phyloP scores from a whole-genome alignment of 2,113 vertebrate genomes.

The Coryphaenoides rupestris region DNA sequence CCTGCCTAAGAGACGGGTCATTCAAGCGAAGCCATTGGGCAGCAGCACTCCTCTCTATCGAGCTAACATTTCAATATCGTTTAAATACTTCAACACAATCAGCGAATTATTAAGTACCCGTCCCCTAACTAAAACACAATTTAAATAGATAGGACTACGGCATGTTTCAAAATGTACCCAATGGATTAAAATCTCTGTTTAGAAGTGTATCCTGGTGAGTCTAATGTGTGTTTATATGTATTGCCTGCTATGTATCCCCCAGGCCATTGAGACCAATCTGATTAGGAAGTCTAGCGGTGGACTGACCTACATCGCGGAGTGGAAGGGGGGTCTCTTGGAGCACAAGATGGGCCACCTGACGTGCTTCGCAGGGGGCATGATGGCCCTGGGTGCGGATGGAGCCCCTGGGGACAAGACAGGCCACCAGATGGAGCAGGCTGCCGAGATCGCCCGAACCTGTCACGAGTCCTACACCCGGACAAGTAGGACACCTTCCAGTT shows the following conservation, averaged over 20 bases:
- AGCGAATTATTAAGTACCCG: too few relatives aligned
- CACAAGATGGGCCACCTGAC: constrained; percentile 99
- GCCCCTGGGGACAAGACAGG: constrained; percentile 83
- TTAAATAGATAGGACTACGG: too few relatives aligned
- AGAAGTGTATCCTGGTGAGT: too few relatives aligned
- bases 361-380: constrained; percentile 97
- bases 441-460: constrained; percentile 94
- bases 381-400: constrained; percentile 90
- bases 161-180: too few relatives aligned
- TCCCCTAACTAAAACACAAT: too few relatives aligned
- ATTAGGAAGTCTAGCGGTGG: constrained; percentile 89
- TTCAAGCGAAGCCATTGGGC: too few relatives aligned
- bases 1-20: too few relatives aligned
- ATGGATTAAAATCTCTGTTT: too few relatives aligned
- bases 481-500: constrained; percentile 66
- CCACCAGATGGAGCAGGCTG: constrained; percentile 90
- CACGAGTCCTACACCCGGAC: constrained; percentile 94
- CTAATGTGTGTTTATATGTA: not conserved
- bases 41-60: too few relatives aligned
- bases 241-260: constrained; percentile 3
- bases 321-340: constrained; percentile 95
- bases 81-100: too few relatives aligned
- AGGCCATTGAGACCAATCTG: constrained; percentile 94
- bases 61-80: too few relatives aligned
- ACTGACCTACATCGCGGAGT: constrained; percentile 95